These are phyloP conservation scores for Diuraphis noxia DNA, from an alignment of 1,140 invertebrate species.

Conservation along the genomic window DNA sequence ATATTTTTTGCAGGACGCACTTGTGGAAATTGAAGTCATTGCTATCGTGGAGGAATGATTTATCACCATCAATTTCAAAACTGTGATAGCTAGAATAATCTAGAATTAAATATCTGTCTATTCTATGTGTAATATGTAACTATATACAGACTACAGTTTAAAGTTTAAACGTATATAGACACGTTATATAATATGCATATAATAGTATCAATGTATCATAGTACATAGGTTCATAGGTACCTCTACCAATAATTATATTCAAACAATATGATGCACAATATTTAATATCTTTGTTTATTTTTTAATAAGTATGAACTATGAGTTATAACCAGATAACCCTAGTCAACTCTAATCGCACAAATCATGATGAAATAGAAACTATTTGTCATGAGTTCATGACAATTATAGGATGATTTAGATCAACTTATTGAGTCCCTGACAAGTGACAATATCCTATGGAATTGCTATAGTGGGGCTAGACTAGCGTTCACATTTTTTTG, in stretches of 20 bases:
- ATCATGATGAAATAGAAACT: too few relatives aligned
- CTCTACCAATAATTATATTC: not conserved
- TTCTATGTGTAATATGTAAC: too few relatives aligned
- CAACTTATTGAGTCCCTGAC: too few relatives aligned
- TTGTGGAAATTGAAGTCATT: not conserved
- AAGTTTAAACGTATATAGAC: not conserved
- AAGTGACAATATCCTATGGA: too few relatives aligned
- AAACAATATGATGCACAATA: not conserved
- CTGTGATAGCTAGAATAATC: not conserved
- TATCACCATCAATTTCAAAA: not conserved
- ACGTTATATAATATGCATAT: not conserved
- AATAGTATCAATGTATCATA: not conserved
- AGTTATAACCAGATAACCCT: not conserved
- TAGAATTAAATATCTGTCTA: not conserved
- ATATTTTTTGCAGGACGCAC: not conserved
- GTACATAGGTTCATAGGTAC: not conserved
- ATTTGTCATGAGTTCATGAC: too few relatives aligned
- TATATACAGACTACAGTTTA: too few relatives aligned
- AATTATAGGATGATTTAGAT: too few relatives aligned
- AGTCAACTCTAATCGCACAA: too few relatives aligned
- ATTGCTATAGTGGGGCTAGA: too few relatives aligned
- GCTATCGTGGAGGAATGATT: not conserved
- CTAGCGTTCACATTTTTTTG: too few relatives aligned
- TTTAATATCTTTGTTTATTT: not conserved
- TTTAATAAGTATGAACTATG: not conserved